Percentiles rank a stretch among this genome's conserved stretches.
Evolutionary conservation across 2,113 vertebrate genomes (phyloP).

Genomic region (Dasyprocta punctata): DNA sequence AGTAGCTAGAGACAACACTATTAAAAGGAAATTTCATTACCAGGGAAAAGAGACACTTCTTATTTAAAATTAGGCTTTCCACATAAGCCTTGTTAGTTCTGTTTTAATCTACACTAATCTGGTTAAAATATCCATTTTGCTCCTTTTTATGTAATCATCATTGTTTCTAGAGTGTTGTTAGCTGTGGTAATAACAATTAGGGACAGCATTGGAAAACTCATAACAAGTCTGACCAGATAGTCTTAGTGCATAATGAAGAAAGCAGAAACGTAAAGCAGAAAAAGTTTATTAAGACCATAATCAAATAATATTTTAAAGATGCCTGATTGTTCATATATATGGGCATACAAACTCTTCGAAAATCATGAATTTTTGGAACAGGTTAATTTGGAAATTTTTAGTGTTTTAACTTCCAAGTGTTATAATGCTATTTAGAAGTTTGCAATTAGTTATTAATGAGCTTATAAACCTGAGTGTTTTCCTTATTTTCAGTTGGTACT

Average conservation of each 20-base stretch:
- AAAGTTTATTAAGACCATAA: constrained; percentile 68
- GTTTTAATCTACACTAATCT: constrained; percentile 80
- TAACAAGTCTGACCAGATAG: constrained; percentile 67
- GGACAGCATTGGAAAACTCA: constrained; percentile 71
- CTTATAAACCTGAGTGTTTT: not conserved
- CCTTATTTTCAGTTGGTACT: constrained; percentile 40
- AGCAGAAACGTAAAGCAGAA: constrained; percentile 69
- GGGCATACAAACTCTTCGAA: not conserved
- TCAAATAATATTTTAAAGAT: not conserved
- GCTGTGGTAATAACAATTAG: constrained; percentile 78
- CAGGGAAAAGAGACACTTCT: constrained; percentile 59
- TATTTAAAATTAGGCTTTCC: constrained; percentile 78
- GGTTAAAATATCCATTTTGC: constrained; percentile 79
- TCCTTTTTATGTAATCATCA: constrained; percentile 58
- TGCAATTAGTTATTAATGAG: constrained; percentile 33
- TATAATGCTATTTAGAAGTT: not conserved
- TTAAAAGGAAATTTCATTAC: constrained; percentile 74
- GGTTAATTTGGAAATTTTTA: constrained; percentile 10
- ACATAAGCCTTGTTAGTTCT: constrained; percentile 74
- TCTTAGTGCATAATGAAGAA: constrained; percentile 72
- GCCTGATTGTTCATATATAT: not conserved
- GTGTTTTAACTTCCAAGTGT: not conserved
- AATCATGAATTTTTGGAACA: not conserved
- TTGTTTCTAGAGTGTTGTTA: constrained; percentile 76
- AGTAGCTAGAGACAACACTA: constrained; percentile 26